A percentile compares a stretch with the other conserved stretches of the same genome.
Conservation (phyloP, 2,113 vertebrate genomes). For the Agapornis roseicollis region DNA sequence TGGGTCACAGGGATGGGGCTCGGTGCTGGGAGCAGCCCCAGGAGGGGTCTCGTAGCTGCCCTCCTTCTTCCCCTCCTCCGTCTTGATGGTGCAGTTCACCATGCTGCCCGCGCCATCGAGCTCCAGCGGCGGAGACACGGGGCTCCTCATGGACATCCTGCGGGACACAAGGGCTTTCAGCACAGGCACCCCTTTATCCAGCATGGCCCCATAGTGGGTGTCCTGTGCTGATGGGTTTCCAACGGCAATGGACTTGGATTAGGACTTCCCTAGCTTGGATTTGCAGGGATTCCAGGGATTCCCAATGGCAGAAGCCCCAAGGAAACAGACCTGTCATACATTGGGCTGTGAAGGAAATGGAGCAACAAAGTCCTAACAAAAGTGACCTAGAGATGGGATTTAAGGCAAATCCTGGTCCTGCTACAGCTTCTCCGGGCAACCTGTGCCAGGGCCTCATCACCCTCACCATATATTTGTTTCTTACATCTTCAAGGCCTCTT, state of each 20-base stretch:
- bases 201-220: fast-evolving
- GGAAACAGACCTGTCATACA: background rate
- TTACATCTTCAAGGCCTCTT: background rate
- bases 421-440: background rate
- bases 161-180: fast-evolving
- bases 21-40: constrained; percentile 4
- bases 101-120: constrained; percentile 82
- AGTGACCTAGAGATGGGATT: fast-evolving
- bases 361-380: background rate
- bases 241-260: fast-evolving
- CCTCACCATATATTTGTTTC: background rate
- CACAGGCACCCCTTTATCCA: background rate
- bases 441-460: background rate
- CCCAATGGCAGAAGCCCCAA: background rate
- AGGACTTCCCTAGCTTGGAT: fast-evolving
- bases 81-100: constrained; percentile 85
- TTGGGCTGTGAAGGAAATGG: background rate
- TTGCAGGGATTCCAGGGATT: background rate
- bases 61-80: constrained; percentile 83
- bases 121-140: constrained; percentile 78
- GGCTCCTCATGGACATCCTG: constrained; percentile 94
- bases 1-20: constrained; percentile 47
- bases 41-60: background rate
- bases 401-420: background rate
- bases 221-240: background rate